Conservation (phyloP, 2,888 invertebrate genomes). For the Patella depressa region DNA sequence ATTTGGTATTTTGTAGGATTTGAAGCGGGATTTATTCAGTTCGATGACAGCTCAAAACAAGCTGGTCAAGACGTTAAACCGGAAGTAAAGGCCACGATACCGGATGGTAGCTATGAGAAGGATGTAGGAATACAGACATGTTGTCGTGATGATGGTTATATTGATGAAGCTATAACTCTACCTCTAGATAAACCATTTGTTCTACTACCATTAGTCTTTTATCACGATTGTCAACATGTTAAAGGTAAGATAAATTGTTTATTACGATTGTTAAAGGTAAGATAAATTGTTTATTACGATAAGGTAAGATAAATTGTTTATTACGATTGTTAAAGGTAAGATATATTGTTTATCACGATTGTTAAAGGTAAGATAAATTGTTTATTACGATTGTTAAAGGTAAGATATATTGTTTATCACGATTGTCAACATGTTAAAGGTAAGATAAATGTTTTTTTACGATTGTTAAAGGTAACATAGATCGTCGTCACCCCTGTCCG, state of each 20-base stretch:
- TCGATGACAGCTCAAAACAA: background rate
- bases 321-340: background rate
- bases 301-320: too few species aligned
- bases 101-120: conserved; percentile 14
- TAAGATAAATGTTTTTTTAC: background rate
- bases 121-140: conserved; percentile 18
- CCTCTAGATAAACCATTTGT: conserved; percentile 16
- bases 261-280: too few species aligned
- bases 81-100: background rate
- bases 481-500: too few species aligned
- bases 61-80: background rate
- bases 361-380: background rate
- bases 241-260: background rate
- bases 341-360: background rate
- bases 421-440: background rate
- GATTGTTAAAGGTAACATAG: too few species aligned
- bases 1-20: conserved; percentile 3
- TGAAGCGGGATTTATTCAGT: conserved; percentile 16
- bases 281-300: too few species aligned
- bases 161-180: background rate
- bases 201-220: background rate
- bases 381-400: too few species aligned
- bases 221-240: background rate
- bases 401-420: background rate
- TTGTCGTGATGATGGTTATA: conserved; percentile 18